A percentile compares a stretch with the other conserved stretches of the same genome.
phyloP scores from a whole-genome alignment of 2,113 vertebrate genomes.

The Pluvianellus socialis region DNA sequence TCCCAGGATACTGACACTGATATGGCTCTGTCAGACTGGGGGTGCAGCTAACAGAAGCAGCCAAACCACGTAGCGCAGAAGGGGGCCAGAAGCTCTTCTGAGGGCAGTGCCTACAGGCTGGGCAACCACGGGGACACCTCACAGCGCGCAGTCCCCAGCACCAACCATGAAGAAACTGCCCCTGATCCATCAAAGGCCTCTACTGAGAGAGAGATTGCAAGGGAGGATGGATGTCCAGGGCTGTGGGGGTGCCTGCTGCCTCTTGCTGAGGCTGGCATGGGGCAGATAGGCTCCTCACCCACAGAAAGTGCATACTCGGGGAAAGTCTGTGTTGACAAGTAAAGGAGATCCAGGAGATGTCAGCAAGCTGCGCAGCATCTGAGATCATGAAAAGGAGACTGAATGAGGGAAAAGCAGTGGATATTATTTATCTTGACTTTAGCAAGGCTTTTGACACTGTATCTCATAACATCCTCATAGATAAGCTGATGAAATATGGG shows the following conservation, averaged over 20 bases:
- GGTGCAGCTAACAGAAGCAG: not conserved
- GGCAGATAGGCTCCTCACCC: not conserved
- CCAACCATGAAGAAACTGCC: not conserved
- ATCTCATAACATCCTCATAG: not conserved
- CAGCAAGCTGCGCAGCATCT: not conserved
- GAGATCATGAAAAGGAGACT: not conserved
- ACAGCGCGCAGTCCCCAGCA: not conserved
- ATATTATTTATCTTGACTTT: not conserved
- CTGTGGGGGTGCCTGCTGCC: not conserved
- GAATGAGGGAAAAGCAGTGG: not conserved
- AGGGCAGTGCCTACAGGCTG: not conserved
- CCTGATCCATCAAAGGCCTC: not conserved
- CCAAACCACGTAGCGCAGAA: not conserved
- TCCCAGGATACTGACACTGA: rapidly evolving
- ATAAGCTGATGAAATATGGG: not conserved
- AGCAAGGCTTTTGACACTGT: not conserved
- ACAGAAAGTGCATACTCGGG: rapidly evolving
- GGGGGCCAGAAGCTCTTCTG: not conserved
- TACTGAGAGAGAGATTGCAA: not conserved
- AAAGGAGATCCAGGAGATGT: not conserved
- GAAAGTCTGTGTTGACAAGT: not conserved
- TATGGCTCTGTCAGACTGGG: rapidly evolving
- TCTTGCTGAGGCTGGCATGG: rapidly evolving
- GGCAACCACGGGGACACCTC: too few relatives aligned
- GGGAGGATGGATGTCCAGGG: not conserved